Base-by-base conservation (phyloP, 64 coral and sea anemone genomes). In the Stichodactyla mertensii region DNA sequence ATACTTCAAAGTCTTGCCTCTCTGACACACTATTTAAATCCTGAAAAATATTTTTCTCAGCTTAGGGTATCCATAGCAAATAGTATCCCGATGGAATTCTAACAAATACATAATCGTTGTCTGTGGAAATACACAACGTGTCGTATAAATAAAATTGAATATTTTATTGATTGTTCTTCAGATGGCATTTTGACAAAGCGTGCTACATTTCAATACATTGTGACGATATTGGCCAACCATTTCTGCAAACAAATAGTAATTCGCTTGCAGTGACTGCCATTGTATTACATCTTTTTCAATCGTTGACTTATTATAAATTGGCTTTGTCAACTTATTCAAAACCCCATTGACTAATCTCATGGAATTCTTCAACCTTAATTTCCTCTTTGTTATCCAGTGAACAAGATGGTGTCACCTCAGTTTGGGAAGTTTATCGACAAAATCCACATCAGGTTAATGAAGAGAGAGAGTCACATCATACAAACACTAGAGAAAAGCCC, bases 391-490 rank as follows among this genome's bases (percentile, higher is more conserved):
- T 81, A 18, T 57, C 8, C 56, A 85, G 83, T 45, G 60, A 85
- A 61, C 5, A 61, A 85, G 83, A 85, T 27, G 83, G 55, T 16
- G 83, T 85, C 4, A 85, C 83, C 59, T 85, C 83, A 85, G 60
- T 85, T 52, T 85, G 83, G 83, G 83, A 85, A 85, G 83, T 85
- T 26, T 85, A 57, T 60, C 12, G 83, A 85, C 55, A 85, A 85
- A 85, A 85, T 58, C 55, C 83, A 57, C 27, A 85, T 8, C 54
- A 61, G 24, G 60, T 55, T 55, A 26, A 24, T 64, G 55, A 85
- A 82, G 27, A 61, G 61, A 55, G 7, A 53, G 13, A 0, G 7
- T 9, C 13, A 78, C 10, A 78, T 12, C n/a, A 52, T 53, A 55
- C 36, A 12, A 16, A 86, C 2, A 89, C n/a, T 14, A 85, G 70